Evolutionary conservation across 2,888 invertebrate genomes (phyloP), one percentile per base, ranked within the genome.

Genomic region (Cynaeus angustus): DNA sequence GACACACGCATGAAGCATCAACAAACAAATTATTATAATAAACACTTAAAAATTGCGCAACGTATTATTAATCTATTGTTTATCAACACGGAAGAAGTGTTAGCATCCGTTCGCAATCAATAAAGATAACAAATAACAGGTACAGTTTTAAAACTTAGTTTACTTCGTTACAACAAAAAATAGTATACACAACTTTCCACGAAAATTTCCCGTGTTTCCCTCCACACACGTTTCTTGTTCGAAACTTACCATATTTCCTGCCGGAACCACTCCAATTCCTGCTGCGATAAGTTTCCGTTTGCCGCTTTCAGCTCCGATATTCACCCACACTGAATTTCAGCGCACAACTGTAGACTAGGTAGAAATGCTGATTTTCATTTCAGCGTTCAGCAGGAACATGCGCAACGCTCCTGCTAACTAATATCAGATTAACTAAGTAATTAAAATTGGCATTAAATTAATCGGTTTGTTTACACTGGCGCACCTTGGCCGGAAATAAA

Each of bases 401-500:
- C 28, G 28, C 10, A 16, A 46, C 7, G 43, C 3, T 12, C 12
- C 13, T 52, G 33, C 30, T 12, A 12, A 33, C 30, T 52, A 52
- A 52, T 52, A 50, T 50, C 8, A 50, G 30, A 12, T 13, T 50
- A 50, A 50, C 30, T 13, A 52, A 52, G 33, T 52, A 52, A 52
- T 52, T 52, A 52, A 30, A 26, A 52, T 10, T 8, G 52, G 7
- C 52, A 30, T 52, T 52, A 10, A 33, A 52, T 52, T 52, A 52
- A 52, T 52, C 52, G 52, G 8, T 12, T 52, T 52, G 52, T 52
- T 52, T 52, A 33, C 52, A 12, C 26, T 10, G 10, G 28, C 50
- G 50, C 28, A 26, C 50, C 50, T 13, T 37, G 37, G 37, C 9
- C 6, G 30, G 6, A 30, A 30, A n/a, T n/a, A n/a, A n/a, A n/a